Conservation (phyloP, 1,140 invertebrate genomes). For the Drosophila neocordata region DNA sequence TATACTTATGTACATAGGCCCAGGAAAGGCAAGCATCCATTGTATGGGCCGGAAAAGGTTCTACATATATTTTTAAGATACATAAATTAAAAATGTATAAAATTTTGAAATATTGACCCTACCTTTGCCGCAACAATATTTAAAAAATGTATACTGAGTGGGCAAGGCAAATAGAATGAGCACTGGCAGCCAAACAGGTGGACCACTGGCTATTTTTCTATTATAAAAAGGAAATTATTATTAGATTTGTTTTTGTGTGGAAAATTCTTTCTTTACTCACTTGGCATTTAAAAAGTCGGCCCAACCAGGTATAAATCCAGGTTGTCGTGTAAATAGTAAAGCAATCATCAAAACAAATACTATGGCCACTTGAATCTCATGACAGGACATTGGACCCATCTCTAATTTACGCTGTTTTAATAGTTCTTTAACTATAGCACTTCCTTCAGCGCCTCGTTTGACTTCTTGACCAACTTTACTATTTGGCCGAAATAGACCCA, state of each 20-base stretch:
- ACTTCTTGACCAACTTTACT: conserved; percentile 83
- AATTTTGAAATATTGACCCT: neutral
- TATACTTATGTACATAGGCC: conserved; percentile 46
- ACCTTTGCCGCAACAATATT: conserved; percentile 56
- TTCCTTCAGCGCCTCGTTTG: conserved; percentile 84
- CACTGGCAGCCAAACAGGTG: conserved; percentile 89
- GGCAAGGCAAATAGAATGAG: conserved; percentile 91
- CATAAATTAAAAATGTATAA: too few species aligned
- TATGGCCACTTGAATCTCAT: conserved; percentile 89
- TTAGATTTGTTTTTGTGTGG: neutral
- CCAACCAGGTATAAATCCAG: conserved; percentile 83
- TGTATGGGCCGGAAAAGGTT: conserved; percentile 45
- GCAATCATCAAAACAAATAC: conserved; percentile 90
- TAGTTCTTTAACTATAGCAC: conserved; percentile 84
- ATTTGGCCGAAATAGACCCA: conserved; percentile 87
- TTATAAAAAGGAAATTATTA: neutral
- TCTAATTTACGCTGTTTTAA: conserved; percentile 88
- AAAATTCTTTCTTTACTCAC: conserved; percentile 33
- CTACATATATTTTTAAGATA: neutral
- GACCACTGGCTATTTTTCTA: conserved; percentile 89
- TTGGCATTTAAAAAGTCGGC: conserved; percentile 46
- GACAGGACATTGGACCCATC: conserved; percentile 90
- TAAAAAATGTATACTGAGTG: conserved; percentile 84
- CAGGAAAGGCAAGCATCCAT: conserved; percentile 62
- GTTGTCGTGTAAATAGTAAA: conserved; percentile 94